Evolutionary conservation across 1,140 invertebrate genomes (phyloP), one percentile per base, ranked within the genome.

Genomic region (Monochamus saltuarius): DNA sequence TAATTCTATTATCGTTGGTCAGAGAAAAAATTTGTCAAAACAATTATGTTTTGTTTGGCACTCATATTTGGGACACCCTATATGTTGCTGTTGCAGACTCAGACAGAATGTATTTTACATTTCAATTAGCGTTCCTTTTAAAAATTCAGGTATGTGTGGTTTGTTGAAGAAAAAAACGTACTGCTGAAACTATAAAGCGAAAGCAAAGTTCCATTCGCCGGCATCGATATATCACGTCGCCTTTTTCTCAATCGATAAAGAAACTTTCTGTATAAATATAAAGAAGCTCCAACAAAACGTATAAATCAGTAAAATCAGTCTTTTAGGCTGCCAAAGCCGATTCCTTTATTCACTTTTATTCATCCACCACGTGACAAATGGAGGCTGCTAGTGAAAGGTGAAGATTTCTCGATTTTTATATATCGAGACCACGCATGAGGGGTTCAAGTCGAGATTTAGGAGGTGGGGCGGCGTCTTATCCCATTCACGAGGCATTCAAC

Each of bases 311-410:
- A 59, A 65, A 60, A 66, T 66, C 64, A 66, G 52, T 66, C 64
- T 61, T 64, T 65, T 51, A 59, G 58, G 47, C 56, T 56, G 56
- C 62, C 64, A 62, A 62, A 62, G 56, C 56, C 49, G 56, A 53
- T 66, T 62, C 53, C 45, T 56, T 56, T 45, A 56, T 56, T 45
- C 53, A 14, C 53, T 56, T 56, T 45, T 17, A 34, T 56, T 56
- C 53, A 56, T 56, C 36, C 40, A 40, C 7, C 53, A 16, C 37
- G 65, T 75, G 73, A 75, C 72, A 74, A 75, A 75, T 75, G 73
- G 68, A 75, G 67, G 70, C 73, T 75, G 72, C 62, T 66, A 67
- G 69, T 74, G 73, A 75, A 72, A 75, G 73, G 73, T 74, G 73
- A 72, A 73, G 66, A 72, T 65, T 71, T 69, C 65, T 67, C 68